Evolutionary conservation across 2,113 vertebrate genomes (phyloP).

Genomic region (Piaya cayana): DNA sequence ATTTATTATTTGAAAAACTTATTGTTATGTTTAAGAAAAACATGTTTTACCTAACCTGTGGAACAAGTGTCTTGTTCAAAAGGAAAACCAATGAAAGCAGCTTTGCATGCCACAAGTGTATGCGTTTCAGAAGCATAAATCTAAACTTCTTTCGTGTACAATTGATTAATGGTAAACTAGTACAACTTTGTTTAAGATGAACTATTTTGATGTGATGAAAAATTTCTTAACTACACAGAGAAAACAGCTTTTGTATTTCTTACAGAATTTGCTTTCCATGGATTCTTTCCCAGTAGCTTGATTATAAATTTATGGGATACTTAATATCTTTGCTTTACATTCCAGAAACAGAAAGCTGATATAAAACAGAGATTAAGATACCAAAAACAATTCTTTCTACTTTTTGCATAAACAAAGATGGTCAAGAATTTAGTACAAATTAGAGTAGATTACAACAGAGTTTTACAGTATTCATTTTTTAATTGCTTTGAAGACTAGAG

Average conservation of each 20-base stretch:
- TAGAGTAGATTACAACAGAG: neutral
- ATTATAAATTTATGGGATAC: constrained; percentile 39
- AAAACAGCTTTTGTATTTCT: constrained; percentile 9
- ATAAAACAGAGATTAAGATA: constrained; percentile 47
- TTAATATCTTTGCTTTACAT: constrained; percentile 33
- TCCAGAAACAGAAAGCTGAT: constrained; percentile 39
- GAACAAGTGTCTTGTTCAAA: neutral
- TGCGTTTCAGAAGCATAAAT: neutral
- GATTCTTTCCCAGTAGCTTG: constrained; percentile 21
- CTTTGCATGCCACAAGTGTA: neutral
- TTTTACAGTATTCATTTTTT: constrained; percentile 13
- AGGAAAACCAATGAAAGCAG: neutral
- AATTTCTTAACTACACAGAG: neutral
- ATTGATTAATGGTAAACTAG: neutral
- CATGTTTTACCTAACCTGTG: neutral
- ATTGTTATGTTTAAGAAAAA: neutral
- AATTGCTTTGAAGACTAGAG: constrained; percentile 2
- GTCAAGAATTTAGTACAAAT: neutral
- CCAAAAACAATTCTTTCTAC: neutral
- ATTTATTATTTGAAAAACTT: neutral
- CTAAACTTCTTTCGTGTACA: neutral
- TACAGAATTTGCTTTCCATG: constrained; percentile 15
- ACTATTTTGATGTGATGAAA: neutral
- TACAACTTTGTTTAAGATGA: neutral
- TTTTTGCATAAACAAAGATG: constrained; percentile 1